Evolutionary conservation across 2,797 vertebrate genomes (phyloP).

Genomic region (Crenichthys baileyi): DNA sequence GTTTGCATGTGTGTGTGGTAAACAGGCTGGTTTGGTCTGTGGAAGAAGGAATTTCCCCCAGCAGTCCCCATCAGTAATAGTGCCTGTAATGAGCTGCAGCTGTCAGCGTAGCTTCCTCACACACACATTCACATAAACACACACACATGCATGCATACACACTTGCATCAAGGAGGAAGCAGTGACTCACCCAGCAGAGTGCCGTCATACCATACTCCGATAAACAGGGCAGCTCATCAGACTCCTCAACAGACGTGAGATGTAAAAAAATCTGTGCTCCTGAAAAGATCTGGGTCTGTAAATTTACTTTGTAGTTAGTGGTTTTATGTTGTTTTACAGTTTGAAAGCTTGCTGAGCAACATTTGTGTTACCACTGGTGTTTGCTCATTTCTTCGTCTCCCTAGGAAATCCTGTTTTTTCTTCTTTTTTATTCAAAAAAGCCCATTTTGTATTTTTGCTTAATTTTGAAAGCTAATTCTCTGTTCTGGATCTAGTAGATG

Average conservation of each 20-base stretch:
- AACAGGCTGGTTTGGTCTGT: conserved; percentile 83
- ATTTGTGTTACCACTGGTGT: background rate
- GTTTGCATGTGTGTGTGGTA: conserved; percentile 65
- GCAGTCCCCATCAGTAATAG: conserved; percentile 89
- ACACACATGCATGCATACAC: conserved; percentile 15
- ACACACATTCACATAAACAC: conserved; percentile 46
- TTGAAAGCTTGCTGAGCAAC: background rate
- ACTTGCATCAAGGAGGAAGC: conserved; percentile 64
- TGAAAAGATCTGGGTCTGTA: conserved; percentile 51
- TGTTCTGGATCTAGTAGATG: background rate
- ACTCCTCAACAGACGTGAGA: conserved; percentile 60
- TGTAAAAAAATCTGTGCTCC: conserved; percentile 54
- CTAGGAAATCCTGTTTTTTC: background rate
- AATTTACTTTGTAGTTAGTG: conserved; percentile 24
- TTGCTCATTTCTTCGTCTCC: background rate
- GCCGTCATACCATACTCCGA: conserved; percentile 71
- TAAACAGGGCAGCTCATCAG: conserved; percentile 74
- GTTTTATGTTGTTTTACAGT: conserved; percentile 2
- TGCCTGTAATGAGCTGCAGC: conserved; percentile 94
- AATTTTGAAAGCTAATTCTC: conserved; percentile 1
- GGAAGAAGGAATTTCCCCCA: conserved; percentile 86
- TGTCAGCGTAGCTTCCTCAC: conserved; percentile 83
- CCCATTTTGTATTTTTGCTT: background rate
- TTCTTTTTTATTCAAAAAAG: background rate
- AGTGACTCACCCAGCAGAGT: conserved; percentile 75